These are phyloP conservation scores for Epiblema foenella DNA, from an alignment of 2,888 invertebrate genomes.

Conservation along the genomic window DNA sequence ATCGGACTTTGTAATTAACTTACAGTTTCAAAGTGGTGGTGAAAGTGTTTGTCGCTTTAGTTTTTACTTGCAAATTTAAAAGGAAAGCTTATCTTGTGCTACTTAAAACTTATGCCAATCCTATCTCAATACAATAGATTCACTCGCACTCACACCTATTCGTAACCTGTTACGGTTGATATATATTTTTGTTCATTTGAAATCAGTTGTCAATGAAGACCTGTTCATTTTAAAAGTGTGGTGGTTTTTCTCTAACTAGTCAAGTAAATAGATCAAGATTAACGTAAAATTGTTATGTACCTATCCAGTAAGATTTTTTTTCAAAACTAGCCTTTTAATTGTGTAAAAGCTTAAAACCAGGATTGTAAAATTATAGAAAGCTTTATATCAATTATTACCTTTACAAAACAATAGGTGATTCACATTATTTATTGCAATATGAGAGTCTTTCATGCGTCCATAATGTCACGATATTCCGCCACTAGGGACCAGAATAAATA, in stretches of 20 bases:
- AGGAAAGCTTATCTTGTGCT: not conserved
- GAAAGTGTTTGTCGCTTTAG: not conserved
- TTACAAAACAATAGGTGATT: not conserved
- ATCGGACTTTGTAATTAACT: slow-evolving; percentile 33
- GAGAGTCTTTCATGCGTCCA: not conserved
- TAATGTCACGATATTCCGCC: not conserved
- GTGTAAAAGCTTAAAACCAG: too few species aligned
- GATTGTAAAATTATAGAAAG: too few species aligned
- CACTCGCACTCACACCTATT: not conserved
- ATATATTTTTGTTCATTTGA: not conserved
- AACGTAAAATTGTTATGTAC: too few species aligned
- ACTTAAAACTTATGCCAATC: not conserved
- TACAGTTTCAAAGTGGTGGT: slow-evolving; percentile 1
- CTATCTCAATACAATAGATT: not conserved
- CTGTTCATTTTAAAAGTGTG: not conserved
- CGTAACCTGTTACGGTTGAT: not conserved
- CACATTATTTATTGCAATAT: not conserved
- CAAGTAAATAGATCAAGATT: too few species aligned
- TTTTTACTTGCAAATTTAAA: not conserved
- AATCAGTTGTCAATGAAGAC: not conserved
- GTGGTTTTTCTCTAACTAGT: too few species aligned
- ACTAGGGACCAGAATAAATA: slow-evolving; percentile 11
- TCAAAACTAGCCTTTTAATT: too few species aligned
- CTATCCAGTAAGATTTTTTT: too few species aligned
- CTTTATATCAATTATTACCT: too few species aligned